Conservation (phyloP, 2,797 vertebrate genomes). For the Poecile montanus region DNA sequence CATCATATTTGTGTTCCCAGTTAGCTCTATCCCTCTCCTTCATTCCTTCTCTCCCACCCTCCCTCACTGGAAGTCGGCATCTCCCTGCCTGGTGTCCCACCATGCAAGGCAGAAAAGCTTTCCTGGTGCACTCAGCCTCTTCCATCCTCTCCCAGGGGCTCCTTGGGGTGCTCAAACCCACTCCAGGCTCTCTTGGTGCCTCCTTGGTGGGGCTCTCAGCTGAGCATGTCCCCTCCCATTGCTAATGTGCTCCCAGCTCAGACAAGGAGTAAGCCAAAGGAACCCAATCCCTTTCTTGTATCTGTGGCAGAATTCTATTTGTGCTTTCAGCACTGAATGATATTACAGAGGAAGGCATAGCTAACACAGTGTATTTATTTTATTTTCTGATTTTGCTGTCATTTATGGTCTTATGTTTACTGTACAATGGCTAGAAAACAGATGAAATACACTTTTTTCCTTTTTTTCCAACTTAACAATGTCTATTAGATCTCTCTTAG, state of each 20-base stretch:
- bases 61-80: fast-evolving
- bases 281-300: background rate
- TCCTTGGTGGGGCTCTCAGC: background rate
- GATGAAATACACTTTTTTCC: background rate
- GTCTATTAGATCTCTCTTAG: background rate
- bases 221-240: fast-evolving
- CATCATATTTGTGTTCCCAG: background rate
- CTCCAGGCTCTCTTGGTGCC: background rate
- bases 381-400: background rate
- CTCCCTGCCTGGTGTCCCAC: background rate
- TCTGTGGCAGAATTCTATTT: background rate
- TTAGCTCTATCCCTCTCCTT: background rate
- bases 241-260: background rate
- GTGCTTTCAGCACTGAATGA: background rate
- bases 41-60: background rate
- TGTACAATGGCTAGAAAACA: background rate
- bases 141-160: background rate
- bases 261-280: background rate
- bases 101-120: background rate
- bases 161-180: background rate
- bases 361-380: background rate
- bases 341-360: background rate
- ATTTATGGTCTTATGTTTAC: background rate
- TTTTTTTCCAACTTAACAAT: background rate
- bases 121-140: background rate